Conservation (phyloP, 37 sponge, comb jelly and placozoan species). For the Beroe forskalii region DNA sequence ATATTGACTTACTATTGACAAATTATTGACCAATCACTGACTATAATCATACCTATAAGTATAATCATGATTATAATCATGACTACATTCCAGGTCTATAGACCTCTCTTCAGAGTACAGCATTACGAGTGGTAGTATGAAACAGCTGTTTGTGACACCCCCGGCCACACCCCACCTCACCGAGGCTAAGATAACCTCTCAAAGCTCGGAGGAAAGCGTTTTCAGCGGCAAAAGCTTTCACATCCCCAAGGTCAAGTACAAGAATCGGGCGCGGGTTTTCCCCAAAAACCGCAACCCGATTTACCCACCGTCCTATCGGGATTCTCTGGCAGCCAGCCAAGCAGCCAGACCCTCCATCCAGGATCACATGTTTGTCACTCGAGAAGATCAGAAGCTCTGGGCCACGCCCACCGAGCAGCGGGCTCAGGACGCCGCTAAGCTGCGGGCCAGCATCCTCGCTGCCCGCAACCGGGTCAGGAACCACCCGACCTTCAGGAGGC, state of each 20-base stretch:
- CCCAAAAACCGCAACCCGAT: constrained; percentile 22
- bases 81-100: constrained; percentile 25
- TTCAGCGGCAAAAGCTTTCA: constrained; percentile 44
- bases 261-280: constrained; percentile 52
- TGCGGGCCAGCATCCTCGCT: constrained; percentile 21
- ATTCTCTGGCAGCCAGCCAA: not conserved
- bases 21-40: too few relatives aligned
- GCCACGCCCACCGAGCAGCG: not conserved
- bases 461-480: constrained; percentile 52
- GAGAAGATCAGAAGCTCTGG: not conserved
- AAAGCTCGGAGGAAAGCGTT: constrained; percentile 16
- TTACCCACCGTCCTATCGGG: constrained; percentile 2
- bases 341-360: not conserved
- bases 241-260: constrained; percentile 30
- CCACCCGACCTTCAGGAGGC: not conserved
- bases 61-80: too few relatives aligned
- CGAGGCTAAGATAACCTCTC: not conserved
- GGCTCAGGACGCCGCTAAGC: not conserved
- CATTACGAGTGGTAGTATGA: constrained; percentile 1
- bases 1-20: too few relatives aligned
- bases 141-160: constrained; percentile 1
- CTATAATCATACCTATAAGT: too few relatives aligned
- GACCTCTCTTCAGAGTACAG: constrained; percentile 41
- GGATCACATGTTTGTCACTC: not conserved
- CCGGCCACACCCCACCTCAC: constrained; percentile 9